These are phyloP conservation scores for Dermochelys coriacea DNA, from an alignment of 2,797 vertebrate genomes.

Conservation along the genomic window DNA sequence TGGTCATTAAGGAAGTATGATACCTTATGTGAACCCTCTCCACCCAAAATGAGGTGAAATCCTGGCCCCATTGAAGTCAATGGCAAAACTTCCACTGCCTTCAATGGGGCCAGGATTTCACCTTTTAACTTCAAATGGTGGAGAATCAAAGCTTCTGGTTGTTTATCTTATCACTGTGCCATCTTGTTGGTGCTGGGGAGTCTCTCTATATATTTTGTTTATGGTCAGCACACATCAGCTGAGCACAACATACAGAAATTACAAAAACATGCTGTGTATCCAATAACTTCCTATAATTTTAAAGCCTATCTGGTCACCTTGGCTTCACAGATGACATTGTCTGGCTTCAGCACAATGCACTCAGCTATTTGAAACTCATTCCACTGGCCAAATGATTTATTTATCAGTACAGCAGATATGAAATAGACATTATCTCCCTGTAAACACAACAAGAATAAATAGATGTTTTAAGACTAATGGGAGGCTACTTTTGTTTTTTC, in stretches of 20 bases:
- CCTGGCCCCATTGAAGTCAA: neutral
- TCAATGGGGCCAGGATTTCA: neutral
- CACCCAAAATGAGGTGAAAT: neutral
- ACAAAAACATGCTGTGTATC: neutral
- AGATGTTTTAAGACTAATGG: neutral
- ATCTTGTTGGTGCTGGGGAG: neutral
- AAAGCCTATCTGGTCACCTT: neutral
- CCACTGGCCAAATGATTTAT: neutral
- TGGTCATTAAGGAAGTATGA: neutral
- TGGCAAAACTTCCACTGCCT: neutral
- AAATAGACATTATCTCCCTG: neutral
- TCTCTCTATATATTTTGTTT: neutral
- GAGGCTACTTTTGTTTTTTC: neutral
- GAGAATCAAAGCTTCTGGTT: neutral
- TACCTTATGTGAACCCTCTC: neutral
- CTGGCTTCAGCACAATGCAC: neutral
- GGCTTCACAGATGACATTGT: neutral
- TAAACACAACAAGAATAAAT: neutral
- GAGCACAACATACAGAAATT: neutral
- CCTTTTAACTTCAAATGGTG: neutral
- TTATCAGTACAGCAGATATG: neutral
- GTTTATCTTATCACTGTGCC: neutral
- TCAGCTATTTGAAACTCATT: neutral
- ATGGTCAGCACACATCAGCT: neutral
- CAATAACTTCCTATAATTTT: neutral